Conservation (phyloP, 2,113 vertebrate species). For the Chionodraco myersi region DNA sequence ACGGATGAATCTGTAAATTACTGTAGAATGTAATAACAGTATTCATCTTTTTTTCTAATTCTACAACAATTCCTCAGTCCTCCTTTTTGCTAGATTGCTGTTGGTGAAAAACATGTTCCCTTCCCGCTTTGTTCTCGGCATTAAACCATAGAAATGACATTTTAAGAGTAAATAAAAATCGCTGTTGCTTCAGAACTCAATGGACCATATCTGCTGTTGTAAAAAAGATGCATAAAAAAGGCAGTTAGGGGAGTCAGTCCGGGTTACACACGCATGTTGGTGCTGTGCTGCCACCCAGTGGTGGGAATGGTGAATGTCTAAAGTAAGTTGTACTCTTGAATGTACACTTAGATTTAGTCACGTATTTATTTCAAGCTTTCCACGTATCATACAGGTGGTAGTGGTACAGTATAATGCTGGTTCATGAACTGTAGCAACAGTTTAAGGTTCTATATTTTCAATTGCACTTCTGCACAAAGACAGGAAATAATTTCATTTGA, state of each 20-base stretch:
- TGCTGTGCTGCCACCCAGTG: constrained; percentile 63
- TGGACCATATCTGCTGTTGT: background rate
- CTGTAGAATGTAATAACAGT: background rate
- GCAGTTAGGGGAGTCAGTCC: background rate
- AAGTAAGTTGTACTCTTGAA: background rate
- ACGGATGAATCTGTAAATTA: background rate
- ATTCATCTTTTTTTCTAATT: background rate
- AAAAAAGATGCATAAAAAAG: background rate
- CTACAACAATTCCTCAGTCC: background rate
- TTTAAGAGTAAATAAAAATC: background rate
- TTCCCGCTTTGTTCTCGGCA: background rate
- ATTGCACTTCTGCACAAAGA: background rate
- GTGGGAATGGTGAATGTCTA: background rate
- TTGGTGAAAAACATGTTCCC: background rate
- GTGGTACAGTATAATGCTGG: background rate
- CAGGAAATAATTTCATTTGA: background rate
- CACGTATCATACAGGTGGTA: background rate
- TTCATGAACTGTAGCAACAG: background rate
- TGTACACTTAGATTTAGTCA: background rate
- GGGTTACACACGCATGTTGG: constrained; percentile 7
- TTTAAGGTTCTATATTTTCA: no score
- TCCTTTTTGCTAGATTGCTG: background rate
- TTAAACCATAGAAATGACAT: background rate
- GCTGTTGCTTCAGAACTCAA: background rate
- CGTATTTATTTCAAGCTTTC: background rate